These are phyloP conservation scores for Chionoecetes opilio DNA, from an alignment of 1,140 invertebrate genomes.

Conservation along the genomic window DNA sequence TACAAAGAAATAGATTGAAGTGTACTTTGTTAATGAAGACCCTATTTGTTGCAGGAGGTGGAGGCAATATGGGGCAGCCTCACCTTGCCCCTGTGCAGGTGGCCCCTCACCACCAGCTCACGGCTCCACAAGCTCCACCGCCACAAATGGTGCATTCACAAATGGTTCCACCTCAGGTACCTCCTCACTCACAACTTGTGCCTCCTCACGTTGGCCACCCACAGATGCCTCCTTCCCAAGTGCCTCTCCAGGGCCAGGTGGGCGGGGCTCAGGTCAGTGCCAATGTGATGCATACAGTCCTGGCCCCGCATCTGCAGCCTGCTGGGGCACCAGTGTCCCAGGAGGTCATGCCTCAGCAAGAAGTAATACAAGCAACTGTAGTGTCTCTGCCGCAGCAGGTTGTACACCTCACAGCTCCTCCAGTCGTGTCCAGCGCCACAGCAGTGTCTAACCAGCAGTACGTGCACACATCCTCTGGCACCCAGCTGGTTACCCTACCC, in stretches of 20 bases:
- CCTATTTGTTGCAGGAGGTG: conserved; percentile 64
- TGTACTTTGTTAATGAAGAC: too few relatives aligned
- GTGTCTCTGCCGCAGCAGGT: conserved; percentile 70
- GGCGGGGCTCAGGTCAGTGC: conserved; percentile 67
- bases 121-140: conserved; percentile 56
- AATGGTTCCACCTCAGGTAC: conserved; percentile 73
- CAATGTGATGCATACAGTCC: conserved; percentile 60
- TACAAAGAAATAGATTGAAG: too few relatives aligned
- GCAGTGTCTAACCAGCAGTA: conserved; percentile 69
- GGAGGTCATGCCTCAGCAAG: conserved; percentile 69
- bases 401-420: conserved; percentile 67
- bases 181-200: conserved; percentile 65
- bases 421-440: conserved; percentile 61
- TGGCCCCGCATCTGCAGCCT: conserved; percentile 70
- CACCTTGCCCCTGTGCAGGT: conserved; percentile 62
- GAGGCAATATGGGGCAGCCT: conserved; percentile 65
- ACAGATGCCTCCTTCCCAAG: conserved; percentile 62
- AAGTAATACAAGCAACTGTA: conserved; percentile 70
- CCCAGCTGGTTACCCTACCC: conserved; percentile 74
- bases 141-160: conserved; percentile 71
- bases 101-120: conserved; percentile 64
- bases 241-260: conserved; percentile 65
- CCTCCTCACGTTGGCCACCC: conserved; percentile 67
- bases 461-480: conserved; percentile 75
- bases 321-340: conserved; percentile 60